Percentiles rank a stretch among this genome's conserved stretches.
These are phyloP conservation scores for Venustoraphidia nigricollis DNA, from an alignment of 2,888 invertebrate species.

Conservation along the genomic window DNA sequence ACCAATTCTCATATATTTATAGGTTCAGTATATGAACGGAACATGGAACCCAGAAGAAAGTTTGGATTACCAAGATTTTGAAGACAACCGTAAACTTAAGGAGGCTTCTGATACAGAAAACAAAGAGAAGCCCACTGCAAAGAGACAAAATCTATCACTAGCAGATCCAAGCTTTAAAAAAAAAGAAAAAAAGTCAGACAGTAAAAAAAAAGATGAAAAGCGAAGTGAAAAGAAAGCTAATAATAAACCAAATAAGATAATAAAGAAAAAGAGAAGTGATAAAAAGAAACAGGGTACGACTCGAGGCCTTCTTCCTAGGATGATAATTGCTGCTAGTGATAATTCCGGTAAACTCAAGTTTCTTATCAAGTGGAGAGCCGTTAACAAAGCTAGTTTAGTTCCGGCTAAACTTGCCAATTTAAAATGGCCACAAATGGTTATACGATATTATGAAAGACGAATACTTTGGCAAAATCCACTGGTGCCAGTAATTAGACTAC, in stretches of 20 bases:
- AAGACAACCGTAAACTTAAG: slow-evolving; percentile 36
- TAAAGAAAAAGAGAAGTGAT: slow-evolving; percentile 28
- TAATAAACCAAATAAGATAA: slow-evolving; percentile 9
- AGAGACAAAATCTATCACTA: neutral
- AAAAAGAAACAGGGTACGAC: slow-evolving; percentile 54
- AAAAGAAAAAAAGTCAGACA: slow-evolving; percentile 10
- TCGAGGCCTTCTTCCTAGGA: slow-evolving; percentile 66
- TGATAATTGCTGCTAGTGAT: slow-evolving; percentile 73
- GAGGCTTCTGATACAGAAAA: slow-evolving; percentile 12
- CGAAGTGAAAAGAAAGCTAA: slow-evolving; percentile 9
- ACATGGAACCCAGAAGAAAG: slow-evolving; percentile 88
- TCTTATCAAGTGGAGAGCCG: slow-evolving; percentile 86
- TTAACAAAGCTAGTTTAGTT: slow-evolving; percentile 88
- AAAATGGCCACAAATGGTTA: slow-evolving; percentile 88
- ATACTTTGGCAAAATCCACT: slow-evolving; percentile 91
- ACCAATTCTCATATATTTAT: slow-evolving; percentile 7
- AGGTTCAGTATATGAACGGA: slow-evolving; percentile 70
- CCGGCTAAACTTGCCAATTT: slow-evolving; percentile 81
- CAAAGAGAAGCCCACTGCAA: slow-evolving; percentile 8
- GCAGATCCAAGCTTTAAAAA: slow-evolving; percentile 8
- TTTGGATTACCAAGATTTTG: slow-evolving; percentile 73
- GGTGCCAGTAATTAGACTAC: slow-evolving; percentile 1
- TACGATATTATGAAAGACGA: slow-evolving; percentile 89
- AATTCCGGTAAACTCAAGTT: slow-evolving; percentile 76
- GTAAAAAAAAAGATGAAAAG: slow-evolving; percentile 23